A percentile compares a stretch with the other conserved stretches of the same genome.
Conservation (phyloP, 2,113 vertebrate species). For the Sinocyclocheilus grahami region DNA sequence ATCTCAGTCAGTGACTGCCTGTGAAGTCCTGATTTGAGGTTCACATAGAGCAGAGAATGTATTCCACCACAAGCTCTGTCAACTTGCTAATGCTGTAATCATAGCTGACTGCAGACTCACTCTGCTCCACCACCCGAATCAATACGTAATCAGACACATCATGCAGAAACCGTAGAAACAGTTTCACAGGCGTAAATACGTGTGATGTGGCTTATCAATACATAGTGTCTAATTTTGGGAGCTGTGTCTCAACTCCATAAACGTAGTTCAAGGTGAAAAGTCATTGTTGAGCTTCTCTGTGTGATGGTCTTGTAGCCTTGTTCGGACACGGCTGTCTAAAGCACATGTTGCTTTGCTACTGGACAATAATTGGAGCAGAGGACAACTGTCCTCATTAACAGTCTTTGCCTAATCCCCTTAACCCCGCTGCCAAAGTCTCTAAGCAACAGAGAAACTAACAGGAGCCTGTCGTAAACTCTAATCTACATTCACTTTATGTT, state of each 20-base stretch:
- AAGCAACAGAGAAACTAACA: conserved; percentile 28
- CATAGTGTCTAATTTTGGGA: conserved; percentile 3
- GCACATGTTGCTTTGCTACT: conserved; percentile 36
- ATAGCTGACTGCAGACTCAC: conserved; percentile 47
- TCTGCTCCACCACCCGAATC: conserved; percentile 46
- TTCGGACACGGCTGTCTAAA: not conserved
- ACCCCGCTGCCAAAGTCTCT: conserved; percentile 37
- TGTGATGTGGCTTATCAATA: conserved; percentile 42
- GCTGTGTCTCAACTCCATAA: conserved; percentile 17
- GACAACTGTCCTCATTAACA: conserved; percentile 43
- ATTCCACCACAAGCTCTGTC: conserved; percentile 56
- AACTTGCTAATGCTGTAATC: conserved; percentile 52
- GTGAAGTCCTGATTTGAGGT: conserved; percentile 68
- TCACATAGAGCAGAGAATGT: conserved; percentile 59
- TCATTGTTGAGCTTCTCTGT: not conserved
- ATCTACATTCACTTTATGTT: conserved; percentile 34
- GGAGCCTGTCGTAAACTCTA: not conserved
- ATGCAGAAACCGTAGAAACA: conserved; percentile 39
- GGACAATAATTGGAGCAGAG: conserved; percentile 44
- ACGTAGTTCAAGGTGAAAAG: not conserved
- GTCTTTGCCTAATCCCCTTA: conserved; percentile 42
- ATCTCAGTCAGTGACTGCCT: conserved; percentile 69
- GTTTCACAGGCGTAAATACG: conserved; percentile 8
- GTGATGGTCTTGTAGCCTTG: not conserved
- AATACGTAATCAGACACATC: conserved; percentile 48